A percentile compares a stretch with the other conserved stretches of the same genome.
Evolutionary conservation across 2,888 invertebrate genomes (phyloP).

Genomic region (Ochropleura plecta): DNA sequence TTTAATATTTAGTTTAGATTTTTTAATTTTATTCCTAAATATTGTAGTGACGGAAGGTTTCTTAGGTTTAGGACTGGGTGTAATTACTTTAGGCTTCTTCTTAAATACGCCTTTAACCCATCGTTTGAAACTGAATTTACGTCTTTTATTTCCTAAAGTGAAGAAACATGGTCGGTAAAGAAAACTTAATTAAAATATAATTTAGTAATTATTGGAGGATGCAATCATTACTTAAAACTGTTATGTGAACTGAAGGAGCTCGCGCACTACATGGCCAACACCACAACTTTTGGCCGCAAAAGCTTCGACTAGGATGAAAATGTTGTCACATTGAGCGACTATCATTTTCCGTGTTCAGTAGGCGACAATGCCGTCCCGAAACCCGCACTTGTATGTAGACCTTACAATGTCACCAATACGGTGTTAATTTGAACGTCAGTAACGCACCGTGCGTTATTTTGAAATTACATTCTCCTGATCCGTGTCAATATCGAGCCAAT

Average conservation of each 20-base stretch:
- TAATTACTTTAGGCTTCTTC: constrained; percentile 34
- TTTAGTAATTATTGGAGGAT: background rate
- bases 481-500: too few relatives aligned
- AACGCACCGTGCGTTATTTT: too few relatives aligned
- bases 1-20: constrained; percentile 63
- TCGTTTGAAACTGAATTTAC: constrained; percentile 15
- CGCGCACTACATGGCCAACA: background rate
- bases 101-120: constrained; percentile 42
- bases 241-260: background rate
- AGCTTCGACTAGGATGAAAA: background rate
- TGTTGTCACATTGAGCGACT: background rate
- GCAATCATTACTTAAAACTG: constrained; percentile 5
- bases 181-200: background rate
- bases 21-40: constrained; percentile 65
- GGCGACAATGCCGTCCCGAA: too few relatives aligned
- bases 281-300: background rate
- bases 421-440: too few relatives aligned
- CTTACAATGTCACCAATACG: too few relatives aligned
- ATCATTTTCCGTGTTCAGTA: too few relatives aligned
- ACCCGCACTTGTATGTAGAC: too few relatives aligned
- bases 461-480: too few relatives aligned
- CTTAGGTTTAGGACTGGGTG: background rate
- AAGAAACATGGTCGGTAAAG: constrained; percentile 3
- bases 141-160: constrained; percentile 30
- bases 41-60: constrained; percentile 48